Evolutionary conservation across 2,797 vertebrate genomes (phyloP), one percentile per base, ranked within the genome.

Genomic region (Semaprochilodus insignis): DNA sequence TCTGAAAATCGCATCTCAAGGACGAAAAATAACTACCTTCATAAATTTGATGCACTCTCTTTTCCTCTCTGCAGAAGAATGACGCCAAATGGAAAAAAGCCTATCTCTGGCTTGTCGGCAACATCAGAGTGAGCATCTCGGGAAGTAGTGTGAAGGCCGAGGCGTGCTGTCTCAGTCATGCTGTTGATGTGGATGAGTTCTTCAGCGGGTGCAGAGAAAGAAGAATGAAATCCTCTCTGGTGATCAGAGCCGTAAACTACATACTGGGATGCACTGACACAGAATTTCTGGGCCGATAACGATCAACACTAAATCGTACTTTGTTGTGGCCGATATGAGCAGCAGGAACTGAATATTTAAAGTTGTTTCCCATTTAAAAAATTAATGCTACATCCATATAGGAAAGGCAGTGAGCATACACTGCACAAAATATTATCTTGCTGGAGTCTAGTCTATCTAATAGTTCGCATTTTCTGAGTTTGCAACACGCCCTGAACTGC

Each of bases 1-100:
- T 77, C 75, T 66, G 44, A 66, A 77, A 77, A 54, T 78, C 63
- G 31, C 19, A 78, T 54, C 27, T 54, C 48, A 78, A 54, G 25
- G 27, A 78, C 23, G 54, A 67, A 82, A 77, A 59, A 25, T 40
- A 74, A 54, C 25, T 48, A 16, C 13, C 40, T 36, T 16, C 60
- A 63, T 54, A 14, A 13, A 14, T 36, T 65, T 74, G 23, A 17
- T 81, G 5, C 40, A 52, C 14, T 52, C 55, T 31, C 36, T 21
- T n/a, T 63, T 74, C 70, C 57, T 4, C 16, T 54, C 10, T 55
- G 15, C 48, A 66, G 23, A 63, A 21, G 59, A 74, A 74, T 52
- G 11, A 21, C 57, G 27, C 23, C 40, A 25, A 72, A 72, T 7
- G 15, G 0, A 52, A 27, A 51, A 59, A 11, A 40, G 57, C n/a